These are phyloP conservation scores for Falco biarmicus DNA, from an alignment of 2,797 vertebrate species.

Conservation along the genomic window DNA sequence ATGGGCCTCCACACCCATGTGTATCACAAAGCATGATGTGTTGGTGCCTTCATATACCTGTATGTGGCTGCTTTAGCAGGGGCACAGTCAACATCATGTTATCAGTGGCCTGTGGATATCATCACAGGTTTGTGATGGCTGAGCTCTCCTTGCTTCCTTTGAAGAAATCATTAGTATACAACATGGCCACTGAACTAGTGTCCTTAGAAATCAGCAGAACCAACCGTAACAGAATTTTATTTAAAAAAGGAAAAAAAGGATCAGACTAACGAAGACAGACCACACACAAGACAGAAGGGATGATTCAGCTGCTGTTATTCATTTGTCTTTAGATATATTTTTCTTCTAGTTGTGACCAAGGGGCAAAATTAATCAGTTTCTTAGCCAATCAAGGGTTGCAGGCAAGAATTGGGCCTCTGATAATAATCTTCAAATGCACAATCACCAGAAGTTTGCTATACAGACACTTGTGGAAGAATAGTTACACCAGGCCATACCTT, in stretches of 20 bases:
- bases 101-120: background rate
- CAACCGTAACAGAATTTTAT: background rate
- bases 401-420: background rate
- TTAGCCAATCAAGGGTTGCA: background rate
- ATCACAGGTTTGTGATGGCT: background rate
- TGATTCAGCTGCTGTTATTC: background rate
- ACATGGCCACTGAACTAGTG: background rate
- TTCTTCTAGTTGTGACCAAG: slow-evolving; percentile 31
- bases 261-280: slow-evolving; percentile 18
- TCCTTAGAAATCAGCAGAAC: background rate
- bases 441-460: background rate
- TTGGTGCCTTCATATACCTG: background rate
- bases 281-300: background rate
- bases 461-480: background rate
- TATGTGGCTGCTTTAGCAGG: background rate
- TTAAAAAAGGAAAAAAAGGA: background rate
- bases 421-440: slow-evolving; percentile 3
- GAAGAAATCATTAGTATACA: background rate
- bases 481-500: background rate
- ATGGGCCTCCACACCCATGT: background rate
- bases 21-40: background rate
- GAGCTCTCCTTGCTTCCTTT: background rate
- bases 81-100: background rate
- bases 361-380: slow-evolving; percentile 20
- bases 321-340: slow-evolving; percentile 34